Base-by-base conservation (phyloP, 1,140 invertebrate species). In the Dryas iulia region DNA sequence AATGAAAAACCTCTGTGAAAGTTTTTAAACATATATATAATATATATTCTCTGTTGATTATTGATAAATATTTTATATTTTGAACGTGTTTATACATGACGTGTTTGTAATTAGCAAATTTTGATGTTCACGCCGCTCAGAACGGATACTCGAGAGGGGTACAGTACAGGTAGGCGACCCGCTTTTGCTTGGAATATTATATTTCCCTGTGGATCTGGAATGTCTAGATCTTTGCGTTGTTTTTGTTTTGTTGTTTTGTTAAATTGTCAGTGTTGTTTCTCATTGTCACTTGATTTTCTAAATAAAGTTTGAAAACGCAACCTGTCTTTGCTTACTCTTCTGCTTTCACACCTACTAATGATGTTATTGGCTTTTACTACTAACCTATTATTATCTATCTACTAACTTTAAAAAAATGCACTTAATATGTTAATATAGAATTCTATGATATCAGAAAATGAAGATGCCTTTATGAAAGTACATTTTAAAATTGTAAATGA, bases 121-220 rank as follows among this genome's bases (percentile, higher is more conserved):
- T 85, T 79, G 69, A 71, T 78, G 69, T 90, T 81, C 78, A 82
- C 72, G 88, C 88, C 80, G 86, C 88, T 82, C 79, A 89, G 89
- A 86, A 87, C 70, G 87, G 83, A 76, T 89, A 85, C 72, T 83
- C 84, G 78, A 84, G 87, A 84, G 89, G 79, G 81, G 83, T 85
- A 77, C 82, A 81, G 75, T 86, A 86, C 85, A 88, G 86, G 84
- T 90, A 90, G 86, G 84, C 61, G 59, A 70, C 35, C 33, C 25
- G 59, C 25, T 53, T 60, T 58, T 23, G 31, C 70, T 60, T n/a
- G 26, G 31, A 30, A 47, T 58, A 26, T 69, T 71, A 66, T 77
- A 69, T 82, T 76, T 81, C 74, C 65, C 21, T 21, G 8, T 7
- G 39, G 14, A 18, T 47, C 39, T 47, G 39, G 39, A 47, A 2